phyloP scores from a whole-genome alignment of 2,113 vertebrate species.

The Capricornis sumatraensis region DNA sequence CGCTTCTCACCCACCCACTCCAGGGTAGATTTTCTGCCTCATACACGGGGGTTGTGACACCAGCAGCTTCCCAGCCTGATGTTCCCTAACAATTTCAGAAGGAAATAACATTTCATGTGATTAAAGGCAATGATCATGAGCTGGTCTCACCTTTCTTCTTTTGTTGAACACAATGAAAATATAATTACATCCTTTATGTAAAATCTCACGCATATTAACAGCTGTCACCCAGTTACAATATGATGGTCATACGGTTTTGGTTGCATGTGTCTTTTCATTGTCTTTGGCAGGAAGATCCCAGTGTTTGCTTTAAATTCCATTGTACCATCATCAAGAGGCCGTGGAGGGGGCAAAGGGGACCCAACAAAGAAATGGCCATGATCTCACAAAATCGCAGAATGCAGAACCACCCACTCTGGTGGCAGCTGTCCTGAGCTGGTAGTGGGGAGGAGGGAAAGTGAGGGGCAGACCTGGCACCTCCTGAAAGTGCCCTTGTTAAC shows the following conservation, averaged over 20 bases:
- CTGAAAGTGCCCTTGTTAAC: neutral
- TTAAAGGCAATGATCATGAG: neutral
- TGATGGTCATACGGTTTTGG: rapidly evolving
- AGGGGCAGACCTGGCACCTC: rapidly evolving
- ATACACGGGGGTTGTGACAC: rapidly evolving
- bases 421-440: too few species aligned
- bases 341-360: rapidly evolving
- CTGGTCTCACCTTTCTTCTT: neutral
- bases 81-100: neutral
- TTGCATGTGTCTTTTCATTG: too few species aligned
- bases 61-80: too few species aligned
- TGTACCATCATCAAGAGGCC: too few species aligned
- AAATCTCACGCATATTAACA: too few species aligned
- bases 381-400: neutral
- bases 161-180: neutral
- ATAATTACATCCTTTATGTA: neutral
- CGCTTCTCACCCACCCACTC: rapidly evolving
- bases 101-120: neutral
- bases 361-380: rapidly evolving
- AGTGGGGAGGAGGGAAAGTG: too few species aligned
- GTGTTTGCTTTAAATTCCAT: neutral
- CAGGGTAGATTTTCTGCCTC: neutral
- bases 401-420: neutral
- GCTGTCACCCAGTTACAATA: neutral
- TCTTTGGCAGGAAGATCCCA: neutral